phyloP scores from a whole-genome alignment of 2,113 vertebrate genomes.

The Pheucticus melanocephalus region DNA sequence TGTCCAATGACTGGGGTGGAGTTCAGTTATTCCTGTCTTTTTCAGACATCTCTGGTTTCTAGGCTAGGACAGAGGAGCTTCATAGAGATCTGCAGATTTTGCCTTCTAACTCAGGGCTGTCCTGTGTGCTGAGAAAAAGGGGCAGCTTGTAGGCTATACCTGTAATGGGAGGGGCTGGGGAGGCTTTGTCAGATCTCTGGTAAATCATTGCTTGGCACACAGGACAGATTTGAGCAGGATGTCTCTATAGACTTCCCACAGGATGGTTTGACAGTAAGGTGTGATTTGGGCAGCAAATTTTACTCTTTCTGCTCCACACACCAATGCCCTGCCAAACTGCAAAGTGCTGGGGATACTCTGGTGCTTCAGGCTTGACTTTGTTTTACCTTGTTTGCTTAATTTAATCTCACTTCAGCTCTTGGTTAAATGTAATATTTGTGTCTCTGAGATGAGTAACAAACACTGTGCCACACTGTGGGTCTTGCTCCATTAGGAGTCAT shows the following conservation, averaged over 20 bases:
- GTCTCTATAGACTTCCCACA: not conserved
- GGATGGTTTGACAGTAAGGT: not conserved
- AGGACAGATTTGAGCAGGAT: not conserved
- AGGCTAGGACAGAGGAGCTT: not conserved
- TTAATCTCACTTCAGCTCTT: not conserved
- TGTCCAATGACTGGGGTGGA: not conserved
- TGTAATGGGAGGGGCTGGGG: rapidly evolving
- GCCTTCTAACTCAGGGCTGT: not conserved
- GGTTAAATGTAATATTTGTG: constrained; percentile 18
- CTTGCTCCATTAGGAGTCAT: not conserved
- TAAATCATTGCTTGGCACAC: not conserved
- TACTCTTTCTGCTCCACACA: not conserved
- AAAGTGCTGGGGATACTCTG: not conserved
- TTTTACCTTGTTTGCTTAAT: not conserved
- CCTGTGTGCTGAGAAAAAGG: not conserved
- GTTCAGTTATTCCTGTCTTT: not conserved
- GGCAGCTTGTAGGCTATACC: rapidly evolving
- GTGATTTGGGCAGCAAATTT: not conserved
- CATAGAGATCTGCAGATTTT: not conserved
- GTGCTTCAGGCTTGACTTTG: not conserved
- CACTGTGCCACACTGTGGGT: not conserved
- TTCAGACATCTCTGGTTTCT: not conserved
- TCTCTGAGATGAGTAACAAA: constrained; percentile 20
- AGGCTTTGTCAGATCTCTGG: not conserved
- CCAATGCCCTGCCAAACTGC: not conserved